phyloP scores from a whole-genome alignment of 2,797 vertebrate genomes.

The Heterohyrax brucei region DNA sequence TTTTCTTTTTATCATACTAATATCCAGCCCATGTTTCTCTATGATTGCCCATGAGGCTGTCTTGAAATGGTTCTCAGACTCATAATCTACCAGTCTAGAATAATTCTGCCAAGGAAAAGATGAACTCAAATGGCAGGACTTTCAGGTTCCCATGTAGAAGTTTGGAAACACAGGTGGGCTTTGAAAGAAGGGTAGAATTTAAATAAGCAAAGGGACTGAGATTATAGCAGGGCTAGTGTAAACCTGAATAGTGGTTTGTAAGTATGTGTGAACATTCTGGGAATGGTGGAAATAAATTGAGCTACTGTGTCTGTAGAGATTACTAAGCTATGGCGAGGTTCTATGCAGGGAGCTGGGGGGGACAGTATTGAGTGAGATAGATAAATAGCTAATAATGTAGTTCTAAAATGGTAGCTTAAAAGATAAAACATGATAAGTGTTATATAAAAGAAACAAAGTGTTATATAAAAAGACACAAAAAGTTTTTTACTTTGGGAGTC shows the following conservation, averaged over 20 bases:
- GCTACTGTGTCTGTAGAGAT: not conserved
- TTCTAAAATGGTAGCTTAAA: not conserved
- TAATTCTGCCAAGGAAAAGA: not conserved
- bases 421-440: not conserved
- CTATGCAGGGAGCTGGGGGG: not conserved
- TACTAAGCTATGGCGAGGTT: not conserved
- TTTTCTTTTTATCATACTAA: not conserved
- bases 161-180: slow-evolving; percentile 31
- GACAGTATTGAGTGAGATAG: not conserved
- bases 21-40: not conserved
- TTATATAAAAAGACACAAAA: not conserved
- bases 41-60: not conserved
- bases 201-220: not conserved
- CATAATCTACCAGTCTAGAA: not conserved
- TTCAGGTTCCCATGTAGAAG: not conserved
- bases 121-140: not conserved
- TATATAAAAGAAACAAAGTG: not conserved
- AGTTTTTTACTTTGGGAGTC: not conserved
- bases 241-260: not conserved
- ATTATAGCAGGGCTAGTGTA: not conserved
- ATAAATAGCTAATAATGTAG: slow-evolving; percentile 42
- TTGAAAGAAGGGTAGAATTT: not conserved
- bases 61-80: slow-evolving; percentile 37
- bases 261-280: not conserved
- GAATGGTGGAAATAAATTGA: not conserved